These are phyloP conservation scores for Pelobates fuscus DNA, from an alignment of 2,113 vertebrate species.

Conservation along the genomic window DNA sequence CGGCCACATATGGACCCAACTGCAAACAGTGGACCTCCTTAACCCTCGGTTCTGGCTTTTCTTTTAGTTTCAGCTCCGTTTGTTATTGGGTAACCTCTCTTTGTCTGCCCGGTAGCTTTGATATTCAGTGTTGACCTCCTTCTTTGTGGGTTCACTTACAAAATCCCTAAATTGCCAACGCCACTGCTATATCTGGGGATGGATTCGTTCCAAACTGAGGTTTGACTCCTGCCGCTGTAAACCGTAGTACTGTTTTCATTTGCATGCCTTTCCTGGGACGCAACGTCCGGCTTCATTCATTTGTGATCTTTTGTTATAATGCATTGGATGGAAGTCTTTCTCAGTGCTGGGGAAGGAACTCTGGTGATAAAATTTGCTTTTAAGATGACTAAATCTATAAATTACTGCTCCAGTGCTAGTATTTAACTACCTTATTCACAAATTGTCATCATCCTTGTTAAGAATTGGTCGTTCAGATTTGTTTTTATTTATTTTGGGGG, in stretches of 20 bases:
- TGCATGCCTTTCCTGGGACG: too few relatives aligned
- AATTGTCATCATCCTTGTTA: too few relatives aligned
- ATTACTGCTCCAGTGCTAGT: too few relatives aligned
- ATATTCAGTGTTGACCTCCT: neutral
- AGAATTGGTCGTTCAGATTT: too few relatives aligned
- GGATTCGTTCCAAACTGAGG: slow-evolving; percentile 6
- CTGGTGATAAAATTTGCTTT: too few relatives aligned
- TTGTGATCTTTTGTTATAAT: neutral
- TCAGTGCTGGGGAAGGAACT: neutral
- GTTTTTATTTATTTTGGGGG: too few relatives aligned
- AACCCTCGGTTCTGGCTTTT: slow-evolving; percentile 5
- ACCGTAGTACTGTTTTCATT: too few relatives aligned
- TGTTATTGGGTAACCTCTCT: neutral
- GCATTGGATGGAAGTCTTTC: neutral
- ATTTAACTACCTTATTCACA: too few relatives aligned
- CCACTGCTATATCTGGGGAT: neutral
- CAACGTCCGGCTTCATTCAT: neutral
- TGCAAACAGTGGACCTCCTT: slow-evolving; percentile 18
- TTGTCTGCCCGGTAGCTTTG: slow-evolving; percentile 10
- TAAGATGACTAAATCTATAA: too few relatives aligned
- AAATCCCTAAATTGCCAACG: neutral
- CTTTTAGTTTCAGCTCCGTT: slow-evolving; percentile 23
- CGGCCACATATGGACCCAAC: slow-evolving; percentile 13
- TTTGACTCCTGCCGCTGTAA: slow-evolving; percentile 1
- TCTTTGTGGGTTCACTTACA: slow-evolving; percentile 28